phyloP scores from a whole-genome alignment of 2,888 invertebrate species.

The Coremacera marginata region DNA sequence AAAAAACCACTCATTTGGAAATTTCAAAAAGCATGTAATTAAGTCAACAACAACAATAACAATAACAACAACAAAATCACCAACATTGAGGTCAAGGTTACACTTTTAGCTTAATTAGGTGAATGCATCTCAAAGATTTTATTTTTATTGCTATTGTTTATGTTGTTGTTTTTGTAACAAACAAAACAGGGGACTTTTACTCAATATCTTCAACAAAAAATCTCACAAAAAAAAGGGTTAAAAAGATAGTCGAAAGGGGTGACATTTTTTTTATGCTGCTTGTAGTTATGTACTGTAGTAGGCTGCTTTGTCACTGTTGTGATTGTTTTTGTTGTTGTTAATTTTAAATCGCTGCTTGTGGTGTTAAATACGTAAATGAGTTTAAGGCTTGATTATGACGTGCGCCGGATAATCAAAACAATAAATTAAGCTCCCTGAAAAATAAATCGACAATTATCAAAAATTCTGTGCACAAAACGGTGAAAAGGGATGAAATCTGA shows the following conservation, averaged over 20 bases:
- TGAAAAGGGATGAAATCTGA: too few species aligned
- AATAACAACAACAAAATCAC: background rate
- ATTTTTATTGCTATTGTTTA: background rate
- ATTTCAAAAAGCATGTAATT: background rate
- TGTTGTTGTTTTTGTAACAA: background rate
- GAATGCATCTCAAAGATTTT: conserved; percentile 8
- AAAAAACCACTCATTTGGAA: conserved; percentile 14
- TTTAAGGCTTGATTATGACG: background rate
- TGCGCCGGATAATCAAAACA: background rate
- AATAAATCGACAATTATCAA: background rate
- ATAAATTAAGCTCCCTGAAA: background rate
- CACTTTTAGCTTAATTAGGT: background rate
- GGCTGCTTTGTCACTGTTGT: background rate
- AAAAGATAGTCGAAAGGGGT: background rate
- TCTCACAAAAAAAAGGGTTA: conserved; percentile 11
- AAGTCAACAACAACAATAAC: background rate
- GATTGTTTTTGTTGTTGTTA: too few species aligned
- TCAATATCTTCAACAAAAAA: background rate
- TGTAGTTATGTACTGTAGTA: background rate
- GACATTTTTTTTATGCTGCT: conserved; percentile 7
- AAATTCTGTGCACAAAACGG: too few species aligned
- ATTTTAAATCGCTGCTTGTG: background rate
- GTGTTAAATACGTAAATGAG: conserved; percentile 16
- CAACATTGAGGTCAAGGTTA: background rate
- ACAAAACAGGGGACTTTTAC: background rate